Evolutionary conservation across 2,888 invertebrate genomes (phyloP).

Genomic region (Emmelina monodactyla): DNA sequence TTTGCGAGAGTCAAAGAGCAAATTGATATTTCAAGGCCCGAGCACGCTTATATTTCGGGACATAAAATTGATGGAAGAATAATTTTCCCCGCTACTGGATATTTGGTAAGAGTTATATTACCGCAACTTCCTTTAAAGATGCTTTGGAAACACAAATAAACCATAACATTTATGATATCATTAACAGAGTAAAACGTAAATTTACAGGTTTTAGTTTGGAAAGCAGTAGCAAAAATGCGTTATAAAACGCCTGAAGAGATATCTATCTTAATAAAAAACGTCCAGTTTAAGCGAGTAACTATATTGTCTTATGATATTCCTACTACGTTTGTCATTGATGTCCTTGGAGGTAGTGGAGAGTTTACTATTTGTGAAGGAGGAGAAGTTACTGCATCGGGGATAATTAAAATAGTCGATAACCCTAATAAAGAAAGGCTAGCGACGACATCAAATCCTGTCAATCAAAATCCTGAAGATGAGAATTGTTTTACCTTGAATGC

Average conservation of each 20-base stretch:
- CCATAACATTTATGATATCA: neutral
- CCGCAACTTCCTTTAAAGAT: neutral
- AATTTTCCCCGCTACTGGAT: constrained; percentile 94
- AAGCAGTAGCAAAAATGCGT: constrained; percentile 81
- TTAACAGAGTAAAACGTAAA: neutral
- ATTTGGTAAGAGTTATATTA: constrained; percentile 75
- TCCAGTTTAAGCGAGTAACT: constrained; percentile 92
- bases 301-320: constrained; percentile 86
- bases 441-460: constrained; percentile 27
- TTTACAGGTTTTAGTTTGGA: constrained; percentile 79
- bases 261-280: constrained; percentile 87
- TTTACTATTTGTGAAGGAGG: constrained; percentile 93
- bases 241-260: constrained; percentile 78
- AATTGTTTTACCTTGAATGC: constrained; percentile 62
- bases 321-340: constrained; percentile 82
- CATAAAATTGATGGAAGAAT: constrained; percentile 94
- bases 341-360: constrained; percentile 81
- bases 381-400: constrained; percentile 81
- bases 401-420: constrained; percentile 71
- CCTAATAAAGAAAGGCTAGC: constrained; percentile 69
- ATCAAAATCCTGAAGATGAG: constrained; percentile 28
- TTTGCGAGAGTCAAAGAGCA: constrained; percentile 81
- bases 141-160: neutral
- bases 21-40: constrained; percentile 76
- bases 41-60: constrained; percentile 79